Base-by-base conservation (phyloP, 1,140 invertebrate genomes). In the Oryctes rhinoceros region DNA sequence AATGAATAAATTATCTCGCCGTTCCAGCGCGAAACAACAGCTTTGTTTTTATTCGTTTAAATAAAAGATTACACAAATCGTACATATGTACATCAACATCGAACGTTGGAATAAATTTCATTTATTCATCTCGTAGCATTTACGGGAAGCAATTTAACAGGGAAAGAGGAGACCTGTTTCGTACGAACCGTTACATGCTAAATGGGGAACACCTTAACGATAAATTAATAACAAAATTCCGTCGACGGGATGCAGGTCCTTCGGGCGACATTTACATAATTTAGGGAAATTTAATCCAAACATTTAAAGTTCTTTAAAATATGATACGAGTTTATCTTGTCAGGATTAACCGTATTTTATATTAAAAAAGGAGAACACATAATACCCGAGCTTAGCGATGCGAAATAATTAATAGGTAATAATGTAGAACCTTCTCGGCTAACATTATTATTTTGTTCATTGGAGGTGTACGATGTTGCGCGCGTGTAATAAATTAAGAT, bases 181-280 rank as follows among this genome's bases (percentile, higher is more conserved):
- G 3, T 15, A n/a, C 18, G 18, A 59, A 59, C 18, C n/a, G 15
- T 15, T 5, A 59, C 53, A 18, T 59, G 18, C 6, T 59, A 59
- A 59, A 59, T 59, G 53, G 15, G 53, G n/a, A 59, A 59, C 15
- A 59, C 53, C 53, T 59, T 59, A 59, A 59, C n/a, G 53, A 59
- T 59, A n/a, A 59, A n/a, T 59, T 59, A 59, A 59, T 59, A 18
- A 59, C 53, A 59, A 59, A 59, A 59, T 59, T 59, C 53, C 53
- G 53, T 18, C 53, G 18, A 18, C 53, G 53, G 18, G 15, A 18
- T 18, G 15, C n/a, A 59, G 0, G 53, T 59, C 53, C 53, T 59
- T 18, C 18, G 53, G 53, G 53, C 18, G n/a, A 18, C 15, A 59
- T 59, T 59, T 59, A 59, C 53, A 59, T 59, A 59, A 59, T 59